These are phyloP conservation scores for Lycorma delicatula DNA, from an alignment of 1,140 invertebrate genomes.

Conservation along the genomic window DNA sequence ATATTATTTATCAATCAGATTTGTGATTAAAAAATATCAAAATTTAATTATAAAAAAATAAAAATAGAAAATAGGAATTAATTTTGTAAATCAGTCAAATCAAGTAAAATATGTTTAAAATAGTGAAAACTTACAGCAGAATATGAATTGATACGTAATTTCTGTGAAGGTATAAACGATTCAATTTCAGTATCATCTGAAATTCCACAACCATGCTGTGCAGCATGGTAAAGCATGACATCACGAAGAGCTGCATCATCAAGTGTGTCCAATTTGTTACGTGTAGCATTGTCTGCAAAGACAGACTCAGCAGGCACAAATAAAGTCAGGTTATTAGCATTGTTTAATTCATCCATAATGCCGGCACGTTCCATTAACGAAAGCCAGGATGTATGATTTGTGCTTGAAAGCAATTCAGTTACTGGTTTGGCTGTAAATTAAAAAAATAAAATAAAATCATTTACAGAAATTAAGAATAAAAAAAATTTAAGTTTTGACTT, in stretches of 20 bases:
- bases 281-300: constrained; percentile 30
- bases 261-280: constrained; percentile 22
- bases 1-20: no score
- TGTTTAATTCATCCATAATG: constrained; percentile 36
- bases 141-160: constrained; percentile 35
- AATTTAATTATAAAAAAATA: no score
- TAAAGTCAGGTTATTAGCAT: constrained; percentile 42
- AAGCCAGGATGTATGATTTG: constrained; percentile 39
- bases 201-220: constrained; percentile 19
- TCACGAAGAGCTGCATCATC: constrained; percentile 35
- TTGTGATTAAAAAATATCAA: no score
- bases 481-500: no score
- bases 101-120: no score
- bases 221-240: constrained; percentile 40
- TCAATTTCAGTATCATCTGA: background rate
- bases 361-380: constrained; percentile 37
- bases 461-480: no score
- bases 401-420: constrained; percentile 32
- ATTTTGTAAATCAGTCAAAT: no score
- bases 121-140: constrained; percentile 29
- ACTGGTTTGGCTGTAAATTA: constrained; percentile 34
- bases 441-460: no score
- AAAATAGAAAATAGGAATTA: no score
- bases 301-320: constrained; percentile 46
- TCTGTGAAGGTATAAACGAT: background rate